Evolutionary conservation across 2,888 invertebrate genomes (phyloP).

Genomic region (Synergus gifuensis): DNA sequence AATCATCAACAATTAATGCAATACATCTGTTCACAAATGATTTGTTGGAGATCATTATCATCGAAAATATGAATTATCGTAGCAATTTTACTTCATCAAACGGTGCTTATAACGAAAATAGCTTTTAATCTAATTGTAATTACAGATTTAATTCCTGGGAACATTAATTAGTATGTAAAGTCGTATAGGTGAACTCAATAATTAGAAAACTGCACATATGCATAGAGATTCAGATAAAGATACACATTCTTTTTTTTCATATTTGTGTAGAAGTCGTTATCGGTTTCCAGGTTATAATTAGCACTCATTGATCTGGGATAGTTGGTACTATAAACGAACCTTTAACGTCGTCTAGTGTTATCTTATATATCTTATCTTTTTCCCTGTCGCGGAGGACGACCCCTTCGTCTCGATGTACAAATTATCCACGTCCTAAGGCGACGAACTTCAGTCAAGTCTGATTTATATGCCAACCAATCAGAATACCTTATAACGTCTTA

Average conservation of each 20-base stretch:
- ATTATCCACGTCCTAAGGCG: constrained; percentile 38
- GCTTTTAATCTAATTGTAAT: neutral
- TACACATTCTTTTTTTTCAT: neutral
- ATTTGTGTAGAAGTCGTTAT: constrained; percentile 1
- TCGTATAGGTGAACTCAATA: neutral
- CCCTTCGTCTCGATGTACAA: constrained; percentile 29
- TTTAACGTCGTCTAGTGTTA: constrained; percentile 22
- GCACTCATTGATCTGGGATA: constrained; percentile 19
- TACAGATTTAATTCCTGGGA: neutral
- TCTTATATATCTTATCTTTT: constrained; percentile 30
- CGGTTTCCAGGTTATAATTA: constrained; percentile 25
- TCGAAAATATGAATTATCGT: too few species aligned
- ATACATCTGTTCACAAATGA: too few species aligned
- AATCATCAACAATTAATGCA: too few species aligned
- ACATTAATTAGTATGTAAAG: constrained; percentile 20
- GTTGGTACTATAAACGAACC: constrained; percentile 34
- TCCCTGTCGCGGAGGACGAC: constrained; percentile 26
- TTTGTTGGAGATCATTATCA: too few species aligned
- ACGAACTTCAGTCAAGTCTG: constrained; percentile 28
- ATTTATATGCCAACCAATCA: constrained; percentile 33
- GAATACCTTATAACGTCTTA: neutral
- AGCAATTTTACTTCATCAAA: too few species aligned
- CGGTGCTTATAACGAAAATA: too few species aligned
- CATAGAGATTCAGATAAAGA: neutral
- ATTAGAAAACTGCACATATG: neutral